These are phyloP conservation scores for Caprella mutica DNA, from an alignment of 2,888 invertebrate genomes.

Conservation along the genomic window DNA sequence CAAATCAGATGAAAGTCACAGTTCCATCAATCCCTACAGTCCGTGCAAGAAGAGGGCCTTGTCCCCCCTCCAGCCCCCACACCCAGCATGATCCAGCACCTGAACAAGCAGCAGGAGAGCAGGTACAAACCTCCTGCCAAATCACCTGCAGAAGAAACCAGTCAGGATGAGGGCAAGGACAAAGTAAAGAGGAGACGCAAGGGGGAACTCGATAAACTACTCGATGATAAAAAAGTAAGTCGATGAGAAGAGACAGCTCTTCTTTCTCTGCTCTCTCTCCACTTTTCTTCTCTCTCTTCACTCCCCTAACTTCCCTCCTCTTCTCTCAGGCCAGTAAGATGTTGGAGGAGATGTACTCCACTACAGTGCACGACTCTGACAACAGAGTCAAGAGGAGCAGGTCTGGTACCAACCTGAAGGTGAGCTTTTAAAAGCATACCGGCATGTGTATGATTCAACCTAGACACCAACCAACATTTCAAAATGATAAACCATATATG, in stretches of 20 bases:
- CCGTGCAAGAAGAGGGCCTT: constrained; percentile 44
- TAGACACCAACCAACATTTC: background rate
- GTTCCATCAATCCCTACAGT: constrained; percentile 8
- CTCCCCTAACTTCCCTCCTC: background rate
- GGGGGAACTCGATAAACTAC: constrained; percentile 28
- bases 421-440: too few species aligned
- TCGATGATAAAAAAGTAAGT: constrained; percentile 30
- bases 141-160: constrained; percentile 3
- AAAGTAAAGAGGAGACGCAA: constrained; percentile 22
- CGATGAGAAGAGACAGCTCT: background rate
- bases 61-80: constrained; percentile 63
- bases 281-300: background rate
- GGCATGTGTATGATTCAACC: background rate
- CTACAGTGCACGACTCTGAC: background rate
- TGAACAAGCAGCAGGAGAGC: constrained; percentile 11
- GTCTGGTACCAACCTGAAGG: too few species aligned
- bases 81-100: too few species aligned
- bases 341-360: constrained; percentile 37
- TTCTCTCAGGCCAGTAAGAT: constrained; percentile 22
- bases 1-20: constrained; percentile 18
- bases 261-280: background rate
- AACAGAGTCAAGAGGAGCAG: too few species aligned
- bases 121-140: constrained; percentile 4
- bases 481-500: too few species aligned
- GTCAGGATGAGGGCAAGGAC: constrained; percentile 6